Percentiles rank a stretch among this genome's conserved stretches.
Evolutionary conservation across 2,113 vertebrate genomes (phyloP).

Genomic region (Tragelaphus buxtoni): DNA sequence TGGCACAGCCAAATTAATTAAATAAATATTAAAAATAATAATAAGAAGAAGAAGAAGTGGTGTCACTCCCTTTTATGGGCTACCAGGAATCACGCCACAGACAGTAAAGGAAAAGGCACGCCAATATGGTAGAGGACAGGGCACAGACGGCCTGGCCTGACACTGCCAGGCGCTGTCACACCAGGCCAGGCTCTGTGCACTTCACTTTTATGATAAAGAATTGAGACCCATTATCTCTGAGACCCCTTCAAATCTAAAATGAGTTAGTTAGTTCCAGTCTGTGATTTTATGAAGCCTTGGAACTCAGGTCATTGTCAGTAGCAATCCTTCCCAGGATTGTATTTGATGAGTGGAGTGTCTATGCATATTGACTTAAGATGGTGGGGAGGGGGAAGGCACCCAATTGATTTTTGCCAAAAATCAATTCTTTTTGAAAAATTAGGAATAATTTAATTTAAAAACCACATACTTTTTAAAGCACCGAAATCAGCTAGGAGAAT

Average conservation of each 20-base stretch:
- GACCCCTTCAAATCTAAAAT: not conserved
- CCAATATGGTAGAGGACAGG: fast-evolving
- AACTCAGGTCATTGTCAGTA: not conserved
- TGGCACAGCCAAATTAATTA: not conserved
- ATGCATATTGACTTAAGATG: not conserved
- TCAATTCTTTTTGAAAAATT: not conserved
- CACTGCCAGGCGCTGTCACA: fast-evolving
- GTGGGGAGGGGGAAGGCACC: not conserved
- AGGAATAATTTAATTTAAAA: slow-evolving; percentile 42
- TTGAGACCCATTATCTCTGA: not conserved
- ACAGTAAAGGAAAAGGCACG: not conserved
- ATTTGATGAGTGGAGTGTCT: not conserved
- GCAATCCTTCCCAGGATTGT: not conserved
- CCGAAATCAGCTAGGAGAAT: not conserved
- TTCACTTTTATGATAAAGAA: not conserved
- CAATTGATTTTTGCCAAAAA: not conserved
- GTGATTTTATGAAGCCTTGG: not conserved
- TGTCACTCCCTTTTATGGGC: not conserved
- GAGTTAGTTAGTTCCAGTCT: not conserved
- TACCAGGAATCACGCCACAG: not conserved
- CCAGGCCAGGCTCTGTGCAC: not conserved
- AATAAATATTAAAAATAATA: not conserved
- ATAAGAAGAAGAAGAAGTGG: not conserved
- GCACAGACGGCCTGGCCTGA: not conserved
- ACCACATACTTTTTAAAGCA: slow-evolving; percentile 29